Conservation (phyloP, 2,888 invertebrate species). For the Heliconius hortense region DNA sequence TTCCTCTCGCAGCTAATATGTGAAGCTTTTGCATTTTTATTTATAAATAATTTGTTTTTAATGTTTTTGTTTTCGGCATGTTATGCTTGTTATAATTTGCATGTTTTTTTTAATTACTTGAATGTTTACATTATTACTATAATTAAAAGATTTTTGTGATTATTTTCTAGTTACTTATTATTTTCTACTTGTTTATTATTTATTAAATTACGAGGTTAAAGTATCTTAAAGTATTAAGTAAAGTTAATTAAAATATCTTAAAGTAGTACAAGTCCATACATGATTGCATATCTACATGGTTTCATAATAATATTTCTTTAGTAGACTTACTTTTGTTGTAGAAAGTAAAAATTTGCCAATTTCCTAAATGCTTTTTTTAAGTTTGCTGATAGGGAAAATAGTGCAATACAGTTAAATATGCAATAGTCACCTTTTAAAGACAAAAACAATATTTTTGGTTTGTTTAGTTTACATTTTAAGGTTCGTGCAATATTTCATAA, state of each 20-base stretch:
- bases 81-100: not conserved
- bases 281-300: not conserved
- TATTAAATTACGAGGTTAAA: not conserved
- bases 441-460: not conserved
- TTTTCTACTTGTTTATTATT: not conserved
- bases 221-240: not conserved
- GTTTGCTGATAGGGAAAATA: not conserved
- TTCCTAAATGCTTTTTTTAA: not conserved
- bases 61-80: slow-evolving; percentile 15
- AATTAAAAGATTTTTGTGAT: not conserved
- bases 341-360: not conserved
- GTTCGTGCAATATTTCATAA: not conserved
- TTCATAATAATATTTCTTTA: not conserved
- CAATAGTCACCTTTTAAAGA: not conserved
- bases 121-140: not conserved
- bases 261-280: too few relatives aligned
- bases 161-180: not conserved
- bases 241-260: too few relatives aligned
- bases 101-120: slow-evolving; percentile 16
- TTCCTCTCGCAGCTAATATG: too few relatives aligned
- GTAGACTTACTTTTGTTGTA: not conserved
- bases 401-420: not conserved
- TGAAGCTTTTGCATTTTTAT: too few relatives aligned
- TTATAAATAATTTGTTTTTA: not conserved
- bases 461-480: not conserved